These are phyloP conservation scores for Hylyphantes graminicola DNA, from an alignment of 1,140 invertebrate genomes.

Conservation along the genomic window DNA sequence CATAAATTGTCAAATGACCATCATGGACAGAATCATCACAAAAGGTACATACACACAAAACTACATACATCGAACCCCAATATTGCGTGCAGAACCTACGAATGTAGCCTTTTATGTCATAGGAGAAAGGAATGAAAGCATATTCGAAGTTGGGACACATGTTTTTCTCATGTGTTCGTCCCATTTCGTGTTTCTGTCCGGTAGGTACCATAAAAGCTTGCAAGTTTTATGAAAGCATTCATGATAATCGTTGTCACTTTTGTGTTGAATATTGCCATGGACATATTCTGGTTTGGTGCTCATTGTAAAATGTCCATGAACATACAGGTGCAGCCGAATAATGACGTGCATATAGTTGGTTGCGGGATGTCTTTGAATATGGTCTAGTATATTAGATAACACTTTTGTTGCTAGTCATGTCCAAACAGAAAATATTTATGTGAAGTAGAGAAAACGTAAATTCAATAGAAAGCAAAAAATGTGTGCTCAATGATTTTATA, in stretches of 20 bases:
- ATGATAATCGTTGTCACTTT: not conserved
- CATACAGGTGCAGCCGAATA: conserved; percentile 15
- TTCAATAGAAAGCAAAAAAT: no score
- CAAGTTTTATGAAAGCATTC: not conserved
- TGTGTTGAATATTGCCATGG: not conserved
- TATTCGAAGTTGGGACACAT: not conserved
- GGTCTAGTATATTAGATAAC: no score
- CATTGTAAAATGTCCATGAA: not conserved
- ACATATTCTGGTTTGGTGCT: not conserved
- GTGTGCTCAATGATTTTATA: no score
- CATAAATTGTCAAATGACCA: no score
- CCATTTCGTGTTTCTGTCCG: not conserved
- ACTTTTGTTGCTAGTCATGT: no score
- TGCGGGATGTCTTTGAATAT: no score
- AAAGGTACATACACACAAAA: no score
- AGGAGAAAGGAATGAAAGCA: not conserved
- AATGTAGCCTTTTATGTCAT: not conserved
- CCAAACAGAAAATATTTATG: no score
- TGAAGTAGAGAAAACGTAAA: no score
- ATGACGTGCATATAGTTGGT: no score
- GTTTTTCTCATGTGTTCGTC: conserved; percentile 22
- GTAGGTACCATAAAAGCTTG: not conserved
- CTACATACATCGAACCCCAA: not conserved
- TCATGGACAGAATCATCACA: not conserved
- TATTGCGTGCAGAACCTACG: conserved; percentile 1